A percentile compares a stretch with the other conserved stretches of the same genome.
phyloP scores from a whole-genome alignment of 2,113 vertebrate genomes.

The Malaclemys terrapin region DNA sequence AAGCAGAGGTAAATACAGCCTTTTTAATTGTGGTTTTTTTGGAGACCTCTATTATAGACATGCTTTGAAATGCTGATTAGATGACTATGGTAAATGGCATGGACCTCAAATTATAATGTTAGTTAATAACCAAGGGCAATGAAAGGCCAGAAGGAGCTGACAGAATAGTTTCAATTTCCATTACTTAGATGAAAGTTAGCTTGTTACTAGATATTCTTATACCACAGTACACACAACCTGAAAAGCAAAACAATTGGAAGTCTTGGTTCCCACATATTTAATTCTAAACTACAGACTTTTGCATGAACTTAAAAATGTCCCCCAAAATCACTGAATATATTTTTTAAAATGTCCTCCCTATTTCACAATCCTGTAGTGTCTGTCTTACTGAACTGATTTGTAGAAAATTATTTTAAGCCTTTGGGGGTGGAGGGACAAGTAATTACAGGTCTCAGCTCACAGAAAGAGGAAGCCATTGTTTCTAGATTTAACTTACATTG shows the following conservation, averaged over 20 bases:
- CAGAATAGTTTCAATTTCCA: not conserved
- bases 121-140: not conserved
- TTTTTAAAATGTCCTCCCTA: not conserved
- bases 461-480: not conserved
- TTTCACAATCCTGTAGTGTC: not conserved
- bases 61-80: not conserved
- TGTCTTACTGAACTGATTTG: not conserved
- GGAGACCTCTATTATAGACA: not conserved
- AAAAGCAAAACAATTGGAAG: not conserved
- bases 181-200: not conserved
- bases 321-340: not conserved
- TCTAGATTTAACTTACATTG: not conserved
- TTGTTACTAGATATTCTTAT: no score
- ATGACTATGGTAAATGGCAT: not conserved
- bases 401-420: not conserved
- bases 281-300: not conserved
- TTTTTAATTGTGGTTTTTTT: not conserved
- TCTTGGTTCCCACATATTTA: not conserved
- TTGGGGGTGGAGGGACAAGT: not conserved
- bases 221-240: not conserved
- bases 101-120: not conserved
- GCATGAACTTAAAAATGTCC: not conserved
- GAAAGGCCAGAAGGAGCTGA: not conserved
- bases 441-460: not conserved
- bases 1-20: not conserved